A percentile compares a stretch with the other conserved stretches of the same genome.
Conservation (phyloP, 2,888 invertebrate species). For the Drosophila aldrichi region DNA sequence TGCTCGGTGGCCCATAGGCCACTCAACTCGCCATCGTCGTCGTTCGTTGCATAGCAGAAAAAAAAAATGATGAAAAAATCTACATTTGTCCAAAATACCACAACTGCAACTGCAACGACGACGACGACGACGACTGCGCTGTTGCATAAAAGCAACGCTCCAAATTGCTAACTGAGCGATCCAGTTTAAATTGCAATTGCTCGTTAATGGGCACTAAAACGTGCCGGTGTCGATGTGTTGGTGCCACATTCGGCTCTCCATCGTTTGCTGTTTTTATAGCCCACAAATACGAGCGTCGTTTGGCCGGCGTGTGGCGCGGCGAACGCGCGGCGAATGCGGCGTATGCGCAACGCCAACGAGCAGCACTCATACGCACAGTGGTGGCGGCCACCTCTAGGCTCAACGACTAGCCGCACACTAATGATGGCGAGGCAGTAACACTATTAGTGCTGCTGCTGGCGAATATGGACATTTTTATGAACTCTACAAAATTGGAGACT, state of each 20-base stretch:
- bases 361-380: constrained; percentile 74
- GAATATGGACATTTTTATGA: constrained; percentile 48
- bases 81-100: constrained; percentile 81
- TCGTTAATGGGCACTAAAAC: constrained; percentile 85
- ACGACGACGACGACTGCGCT: constrained; percentile 33
- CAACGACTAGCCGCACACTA: constrained; percentile 21
- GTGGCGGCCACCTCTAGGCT: constrained; percentile 21
- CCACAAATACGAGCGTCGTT: constrained; percentile 52
- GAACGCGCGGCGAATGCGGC: constrained; percentile 46
- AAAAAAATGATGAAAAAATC: constrained; percentile 49
- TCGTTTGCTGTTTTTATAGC: constrained; percentile 46
- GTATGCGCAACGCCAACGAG: constrained; percentile 66
- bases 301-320: constrained; percentile 61
- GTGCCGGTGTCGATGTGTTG: constrained; percentile 72
- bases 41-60: constrained; percentile 30
- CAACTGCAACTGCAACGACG: constrained; percentile 16
- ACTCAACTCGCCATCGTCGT: constrained; percentile 64
- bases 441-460: constrained; percentile 34
- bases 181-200: constrained; percentile 85
- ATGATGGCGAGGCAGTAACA: constrained; percentile 46
- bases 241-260: constrained; percentile 32
- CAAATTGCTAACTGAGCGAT: constrained; percentile 83
- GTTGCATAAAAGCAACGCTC: constrained; percentile 82
- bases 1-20: constrained; percentile 70
- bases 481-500: constrained; percentile 58